Base-by-base conservation (phyloP, 2,797 vertebrate genomes). In the Australoheros facetus region DNA sequence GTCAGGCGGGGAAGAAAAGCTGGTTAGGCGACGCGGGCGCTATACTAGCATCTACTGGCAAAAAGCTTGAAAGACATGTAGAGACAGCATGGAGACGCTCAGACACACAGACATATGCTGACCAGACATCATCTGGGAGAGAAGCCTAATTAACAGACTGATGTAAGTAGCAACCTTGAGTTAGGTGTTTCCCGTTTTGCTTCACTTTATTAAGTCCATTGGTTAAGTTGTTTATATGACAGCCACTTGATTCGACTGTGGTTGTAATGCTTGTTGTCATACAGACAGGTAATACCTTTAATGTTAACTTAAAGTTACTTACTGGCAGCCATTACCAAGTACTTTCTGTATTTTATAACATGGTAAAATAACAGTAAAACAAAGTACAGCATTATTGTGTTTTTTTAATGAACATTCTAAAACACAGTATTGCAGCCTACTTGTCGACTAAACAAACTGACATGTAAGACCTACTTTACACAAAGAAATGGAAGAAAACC, bases 1-100 rank as follows among this genome's bases (percentile, higher is more conserved):
- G 71, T 89, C 87, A 91, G 80, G 54, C 0, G 4, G 57, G 42
- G 4, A 48, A 17, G 3, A 30, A 66, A 48, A 66, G 62, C 62
- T 69, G 26, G 26, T 51, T 69, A 51, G 16, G 16, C 28, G 23
- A 28, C 16, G 10, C 62, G 7, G 42, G 48, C 17, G 10, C 26
- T 51, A 11, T 69, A 51, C 62, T 39, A 26, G 8, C 62, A 28
- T 51, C 42, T 66, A n/a, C 42, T 2, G 42, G 42, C 10, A 23
- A 51, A 69, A 30, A n/a, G 42, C 26, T 66, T 17, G 62, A n/a
- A 51, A 17, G 2, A 28, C 42, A 2, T 13, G 16, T 48, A 17
- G 4, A 48, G 14, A 17, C 42, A 42, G 17, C 9, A 48, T 51
- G 16, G 42, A 30, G 62, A 3, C 42, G 16, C 16, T 28, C 62